These are phyloP conservation scores for Bombus fervidus DNA, from an alignment of 1,140 invertebrate genomes.

Conservation along the genomic window DNA sequence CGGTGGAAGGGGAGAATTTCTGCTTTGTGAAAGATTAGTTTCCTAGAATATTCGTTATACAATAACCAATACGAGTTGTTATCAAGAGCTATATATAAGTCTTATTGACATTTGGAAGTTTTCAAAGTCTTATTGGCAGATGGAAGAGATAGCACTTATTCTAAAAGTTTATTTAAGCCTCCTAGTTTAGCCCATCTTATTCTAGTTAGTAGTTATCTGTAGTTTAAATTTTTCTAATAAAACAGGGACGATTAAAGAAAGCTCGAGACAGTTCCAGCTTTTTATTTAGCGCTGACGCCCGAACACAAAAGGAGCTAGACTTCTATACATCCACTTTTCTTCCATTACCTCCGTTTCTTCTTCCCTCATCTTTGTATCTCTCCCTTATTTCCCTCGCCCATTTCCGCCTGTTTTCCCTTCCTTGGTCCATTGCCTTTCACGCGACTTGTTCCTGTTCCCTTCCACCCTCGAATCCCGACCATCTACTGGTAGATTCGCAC, in stretches of 20 bases:
- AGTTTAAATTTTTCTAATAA: neutral
- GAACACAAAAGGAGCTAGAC: neutral
- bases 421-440: neutral
- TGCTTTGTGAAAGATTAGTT: neutral
- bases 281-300: neutral
- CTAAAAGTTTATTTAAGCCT: no score
- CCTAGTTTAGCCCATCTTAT: no score
- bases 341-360: slow-evolving; percentile 17
- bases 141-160: no score
- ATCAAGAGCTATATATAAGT: neutral
- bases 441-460: neutral
- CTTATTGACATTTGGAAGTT: neutral
- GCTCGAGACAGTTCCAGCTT: neutral
- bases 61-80: no score
- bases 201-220: neutral
- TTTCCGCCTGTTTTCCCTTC: neutral
- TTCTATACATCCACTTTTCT: slow-evolving; percentile 18
- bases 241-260: neutral
- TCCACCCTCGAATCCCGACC: slow-evolving; percentile 39
- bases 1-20: neutral
- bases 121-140: no score
- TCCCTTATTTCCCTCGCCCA: neutral
- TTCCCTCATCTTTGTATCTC: neutral
- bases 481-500: slow-evolving; percentile 27
- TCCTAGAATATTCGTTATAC: no score